Base-by-base conservation (phyloP, 2,797 vertebrate genomes). In the Poeciliopsis turneri region DNA sequence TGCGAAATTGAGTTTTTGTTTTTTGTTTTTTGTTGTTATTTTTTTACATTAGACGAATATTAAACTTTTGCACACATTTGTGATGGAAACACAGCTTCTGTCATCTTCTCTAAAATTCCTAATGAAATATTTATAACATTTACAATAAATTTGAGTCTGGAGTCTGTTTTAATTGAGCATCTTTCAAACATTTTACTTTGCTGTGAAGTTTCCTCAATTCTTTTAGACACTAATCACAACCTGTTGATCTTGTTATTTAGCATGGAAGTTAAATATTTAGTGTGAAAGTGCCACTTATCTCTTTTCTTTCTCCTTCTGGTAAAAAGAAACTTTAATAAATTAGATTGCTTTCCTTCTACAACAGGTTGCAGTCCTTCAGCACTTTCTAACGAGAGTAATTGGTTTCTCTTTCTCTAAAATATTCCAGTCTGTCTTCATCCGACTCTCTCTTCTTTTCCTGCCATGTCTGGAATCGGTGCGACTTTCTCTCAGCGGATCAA, bases 401-500 rank as follows among this genome's bases (percentile, higher is more conserved):
- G 23, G 12, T 55, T 30, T 23, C 12, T 18, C 30, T 10, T 28
- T 45, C 18, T 33, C 12, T 61, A 18, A 55, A 51, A 5, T 49
- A 9, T 28, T 55, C 76, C 23, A 15, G 55, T 77, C 64, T 30
- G 11, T 45, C 25, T 47, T 5, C 57, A 77, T 74, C 45, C 23
- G 20, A 51, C 74, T 73, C 39, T 55, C 33, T 77, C 61, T 81
- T 53, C 80, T 68, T 70, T 73, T 69, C 78, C 39, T 57, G 59
- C 82, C 41, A 61, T 46, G 70, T 69, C 51, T 75, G 59, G 73
- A 46, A 70, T 71, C 55, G 71, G 70, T 77, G 82, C 28, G 79
- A 83, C 80, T 84, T 36, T 85, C 82, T 79, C 86, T 85, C 76
- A 71, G 51, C 70, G 91, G 83, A 92, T 95, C 91, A 95, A 95